Conservation (phyloP, 2,888 invertebrate genomes). For the Thymelicus sylvestris region DNA sequence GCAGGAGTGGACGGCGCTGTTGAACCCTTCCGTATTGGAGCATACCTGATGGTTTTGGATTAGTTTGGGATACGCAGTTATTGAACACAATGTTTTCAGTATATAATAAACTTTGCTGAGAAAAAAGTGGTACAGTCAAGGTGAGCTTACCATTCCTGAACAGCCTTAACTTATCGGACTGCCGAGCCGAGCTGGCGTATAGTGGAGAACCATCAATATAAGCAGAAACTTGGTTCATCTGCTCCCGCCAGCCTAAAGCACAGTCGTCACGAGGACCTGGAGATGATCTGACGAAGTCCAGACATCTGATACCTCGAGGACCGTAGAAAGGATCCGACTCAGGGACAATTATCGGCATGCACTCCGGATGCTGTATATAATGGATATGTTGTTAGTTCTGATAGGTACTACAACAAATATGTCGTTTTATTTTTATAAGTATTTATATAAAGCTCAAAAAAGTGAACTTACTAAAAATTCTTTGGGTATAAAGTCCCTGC, state of each 20-base stretch:
- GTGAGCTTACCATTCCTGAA: slow-evolving; percentile 88
- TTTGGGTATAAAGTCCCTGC: slow-evolving; percentile 84
- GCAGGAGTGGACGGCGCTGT: slow-evolving; percentile 84
- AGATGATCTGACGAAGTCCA: slow-evolving; percentile 93
- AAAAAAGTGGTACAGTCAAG: background rate
- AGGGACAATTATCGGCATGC: slow-evolving; percentile 91
- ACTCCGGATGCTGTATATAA: slow-evolving; percentile 90
- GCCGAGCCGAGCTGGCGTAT: slow-evolving; percentile 90
- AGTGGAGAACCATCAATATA: slow-evolving; percentile 93
- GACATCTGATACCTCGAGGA: slow-evolving; percentile 88
- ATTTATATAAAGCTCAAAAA: background rate
- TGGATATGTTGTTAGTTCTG: background rate
- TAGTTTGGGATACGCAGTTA: background rate
- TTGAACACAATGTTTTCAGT: background rate
- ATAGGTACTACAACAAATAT: too few species aligned
- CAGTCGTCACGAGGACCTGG: slow-evolving; percentile 92
- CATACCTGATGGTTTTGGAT: slow-evolving; percentile 61
- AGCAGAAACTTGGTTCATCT: slow-evolving; percentile 93
- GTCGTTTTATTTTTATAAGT: too few species aligned
- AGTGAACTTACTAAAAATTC: slow-evolving; percentile 84
- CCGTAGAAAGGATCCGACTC: slow-evolving; percentile 89
- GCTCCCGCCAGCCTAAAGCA: slow-evolving; percentile 92
- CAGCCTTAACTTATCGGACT: slow-evolving; percentile 89
- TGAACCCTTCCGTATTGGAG: slow-evolving; percentile 88
- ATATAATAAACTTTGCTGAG: too few species aligned